These are phyloP conservation scores for Orussus abietinus DNA, from an alignment of 1,140 invertebrate species.

Conservation along the genomic window DNA sequence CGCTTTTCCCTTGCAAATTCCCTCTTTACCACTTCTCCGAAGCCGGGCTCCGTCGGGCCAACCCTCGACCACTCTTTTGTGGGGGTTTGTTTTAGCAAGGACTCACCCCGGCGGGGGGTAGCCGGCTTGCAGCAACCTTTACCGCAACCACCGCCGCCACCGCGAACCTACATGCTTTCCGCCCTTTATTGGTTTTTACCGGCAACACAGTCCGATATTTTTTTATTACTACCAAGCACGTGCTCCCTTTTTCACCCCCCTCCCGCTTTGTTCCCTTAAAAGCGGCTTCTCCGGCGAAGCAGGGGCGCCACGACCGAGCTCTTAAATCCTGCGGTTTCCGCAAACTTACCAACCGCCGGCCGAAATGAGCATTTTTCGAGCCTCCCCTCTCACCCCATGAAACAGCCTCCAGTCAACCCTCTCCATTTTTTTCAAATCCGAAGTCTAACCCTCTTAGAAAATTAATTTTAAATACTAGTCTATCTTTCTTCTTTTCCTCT, in stretches of 20 bases:
- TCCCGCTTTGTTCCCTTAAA: conserved; percentile 1
- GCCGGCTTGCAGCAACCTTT: conserved; percentile 1
- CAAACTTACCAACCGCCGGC: too few species aligned
- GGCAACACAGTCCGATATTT: conserved; percentile 32
- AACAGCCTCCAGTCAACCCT: too few species aligned
- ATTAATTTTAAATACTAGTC: too few species aligned
- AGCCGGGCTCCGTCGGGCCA: too few species aligned
- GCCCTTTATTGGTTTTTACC: background rate
- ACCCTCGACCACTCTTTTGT: conserved; percentile 34
- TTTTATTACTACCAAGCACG: conserved; percentile 34
- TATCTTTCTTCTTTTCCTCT: too few species aligned
- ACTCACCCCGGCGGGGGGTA: conserved; percentile 22
- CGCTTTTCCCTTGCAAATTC: conserved; percentile 50
- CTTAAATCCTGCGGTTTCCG: too few species aligned
- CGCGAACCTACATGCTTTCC: background rate
- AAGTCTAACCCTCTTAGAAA: too few species aligned
- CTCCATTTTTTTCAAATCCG: too few species aligned
- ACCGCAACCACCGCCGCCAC: conserved; percentile 1
- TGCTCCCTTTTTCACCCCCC: conserved; percentile 17
- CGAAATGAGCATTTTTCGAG: too few species aligned
- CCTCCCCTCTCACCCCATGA: too few species aligned
- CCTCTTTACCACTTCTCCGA: conserved; percentile 48
- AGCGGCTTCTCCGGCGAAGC: too few species aligned
- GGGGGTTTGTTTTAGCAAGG: conserved; percentile 49
- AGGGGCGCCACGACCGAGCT: too few species aligned